Conservation (phyloP, 2,113 vertebrate species). For the Ranitomeya variabilis region DNA sequence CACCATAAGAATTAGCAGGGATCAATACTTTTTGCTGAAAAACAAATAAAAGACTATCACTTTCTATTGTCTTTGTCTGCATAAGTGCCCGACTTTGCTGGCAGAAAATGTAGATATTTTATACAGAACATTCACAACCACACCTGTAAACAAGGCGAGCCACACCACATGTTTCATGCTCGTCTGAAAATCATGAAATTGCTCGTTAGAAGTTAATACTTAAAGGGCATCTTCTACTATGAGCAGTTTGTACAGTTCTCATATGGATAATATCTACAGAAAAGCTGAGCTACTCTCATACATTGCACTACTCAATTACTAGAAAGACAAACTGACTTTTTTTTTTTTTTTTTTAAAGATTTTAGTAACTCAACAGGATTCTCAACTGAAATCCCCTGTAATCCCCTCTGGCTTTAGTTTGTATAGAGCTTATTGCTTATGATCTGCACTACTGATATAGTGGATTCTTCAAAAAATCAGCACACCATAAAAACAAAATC, state of each 20-base stretch:
- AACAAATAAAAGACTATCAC: too few relatives aligned
- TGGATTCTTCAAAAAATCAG: neutral
- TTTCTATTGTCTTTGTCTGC: too few relatives aligned
- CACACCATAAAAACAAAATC: too few relatives aligned
- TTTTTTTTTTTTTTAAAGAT: neutral
- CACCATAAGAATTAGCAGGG: too few relatives aligned
- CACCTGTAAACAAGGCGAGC: neutral
- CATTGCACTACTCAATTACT: neutral
- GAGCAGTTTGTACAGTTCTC: neutral
- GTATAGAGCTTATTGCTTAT: neutral
- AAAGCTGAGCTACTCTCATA: neutral
- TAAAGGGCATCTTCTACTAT: neutral
- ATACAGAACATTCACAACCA: neutral
- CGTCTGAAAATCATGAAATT: neutral
- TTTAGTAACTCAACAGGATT: neutral
- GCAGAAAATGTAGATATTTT: too few relatives aligned
- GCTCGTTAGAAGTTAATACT: neutral
- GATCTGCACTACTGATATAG: neutral
- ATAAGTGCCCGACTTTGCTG: too few relatives aligned
- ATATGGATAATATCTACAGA: neutral
- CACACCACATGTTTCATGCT: neutral
- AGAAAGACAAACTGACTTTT: too few relatives aligned
- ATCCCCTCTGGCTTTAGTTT: neutral
- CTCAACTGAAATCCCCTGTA: neutral
- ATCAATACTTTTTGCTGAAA: too few relatives aligned